Evolutionary conservation across 2,113 vertebrate species (phyloP).

Genomic region (Anthoscopus minutus): DNA sequence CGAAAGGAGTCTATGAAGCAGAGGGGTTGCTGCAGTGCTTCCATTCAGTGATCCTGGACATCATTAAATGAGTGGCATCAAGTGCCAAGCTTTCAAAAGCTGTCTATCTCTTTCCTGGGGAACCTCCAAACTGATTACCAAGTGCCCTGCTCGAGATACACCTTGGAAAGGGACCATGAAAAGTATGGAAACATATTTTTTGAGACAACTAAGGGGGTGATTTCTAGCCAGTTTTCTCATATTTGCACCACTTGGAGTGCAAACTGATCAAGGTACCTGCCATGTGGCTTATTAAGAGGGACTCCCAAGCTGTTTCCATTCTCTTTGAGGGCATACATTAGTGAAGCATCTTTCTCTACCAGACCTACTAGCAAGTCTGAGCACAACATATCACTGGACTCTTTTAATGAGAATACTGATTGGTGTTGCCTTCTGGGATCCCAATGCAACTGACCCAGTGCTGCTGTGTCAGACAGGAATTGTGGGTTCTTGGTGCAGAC

Average conservation of each 20-base stretch:
- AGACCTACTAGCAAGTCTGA: not conserved
- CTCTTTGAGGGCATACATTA: not conserved
- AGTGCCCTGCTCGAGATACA: not conserved
- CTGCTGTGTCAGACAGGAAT: not conserved
- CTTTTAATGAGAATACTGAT: not conserved
- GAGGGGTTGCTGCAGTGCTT: not conserved
- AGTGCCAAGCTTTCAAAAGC: not conserved
- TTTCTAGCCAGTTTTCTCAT: not conserved
- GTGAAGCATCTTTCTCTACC: not conserved
- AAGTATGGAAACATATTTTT: not conserved
- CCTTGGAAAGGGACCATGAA: not conserved
- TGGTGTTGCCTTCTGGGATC: not conserved
- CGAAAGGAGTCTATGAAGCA: not conserved
- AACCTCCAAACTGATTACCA: not conserved
- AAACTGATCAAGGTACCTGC: not conserved
- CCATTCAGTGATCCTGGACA: not conserved
- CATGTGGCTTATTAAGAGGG: not conserved
- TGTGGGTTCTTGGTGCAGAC: not conserved
- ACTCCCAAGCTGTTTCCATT: not conserved
- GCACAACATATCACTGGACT: not conserved
- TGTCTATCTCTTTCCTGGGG: not conserved
- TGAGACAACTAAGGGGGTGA: not conserved
- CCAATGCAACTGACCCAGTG: accelerated
- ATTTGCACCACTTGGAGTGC: not conserved
- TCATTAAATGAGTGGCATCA: not conserved